These are phyloP conservation scores for Trachymyrmex septentrionalis DNA, from an alignment of 1,140 invertebrate genomes.

Conservation along the genomic window DNA sequence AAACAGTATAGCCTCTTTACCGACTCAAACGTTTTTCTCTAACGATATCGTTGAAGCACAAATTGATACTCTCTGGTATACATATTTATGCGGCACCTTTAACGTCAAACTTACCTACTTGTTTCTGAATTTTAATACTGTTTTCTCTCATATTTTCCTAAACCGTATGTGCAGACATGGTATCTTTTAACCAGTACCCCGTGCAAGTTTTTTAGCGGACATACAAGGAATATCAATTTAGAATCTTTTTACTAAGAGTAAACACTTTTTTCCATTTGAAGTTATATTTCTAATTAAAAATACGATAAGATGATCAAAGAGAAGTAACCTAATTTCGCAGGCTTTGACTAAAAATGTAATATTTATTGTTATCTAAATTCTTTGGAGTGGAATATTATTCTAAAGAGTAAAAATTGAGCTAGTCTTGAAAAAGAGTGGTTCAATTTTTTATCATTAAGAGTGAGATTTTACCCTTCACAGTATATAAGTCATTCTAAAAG, in stretches of 20 bases:
- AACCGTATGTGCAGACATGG: not conserved
- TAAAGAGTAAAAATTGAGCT: too few relatives aligned
- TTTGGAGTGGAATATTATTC: too few relatives aligned
- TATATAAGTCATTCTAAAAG: too few relatives aligned
- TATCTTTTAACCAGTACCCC: not conserved
- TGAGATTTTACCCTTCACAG: too few relatives aligned
- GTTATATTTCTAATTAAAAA: not conserved
- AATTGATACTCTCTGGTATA: conserved; percentile 37
- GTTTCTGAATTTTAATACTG: conserved; percentile 17
- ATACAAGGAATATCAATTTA: not conserved
- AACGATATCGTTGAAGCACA: conserved; percentile 47
- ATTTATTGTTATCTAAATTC: not conserved
- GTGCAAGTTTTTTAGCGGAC: not conserved
- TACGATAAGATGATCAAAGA: not conserved
- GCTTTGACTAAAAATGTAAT: not conserved
- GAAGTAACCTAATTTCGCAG: not conserved
- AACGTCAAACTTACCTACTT: conserved; percentile 33
- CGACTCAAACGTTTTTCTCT: conserved; percentile 41
- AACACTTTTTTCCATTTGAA: not conserved
- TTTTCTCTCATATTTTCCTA: conserved; percentile 1
- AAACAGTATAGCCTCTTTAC: conserved; percentile 42
- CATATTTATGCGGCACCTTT: conserved; percentile 32
- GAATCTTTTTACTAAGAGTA: not conserved
- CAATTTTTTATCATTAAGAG: too few relatives aligned
- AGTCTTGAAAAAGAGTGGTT: too few relatives aligned